Evolutionary conservation across 1,140 invertebrate species (phyloP).

Genomic region (Hirudo medicinalis): DNA sequence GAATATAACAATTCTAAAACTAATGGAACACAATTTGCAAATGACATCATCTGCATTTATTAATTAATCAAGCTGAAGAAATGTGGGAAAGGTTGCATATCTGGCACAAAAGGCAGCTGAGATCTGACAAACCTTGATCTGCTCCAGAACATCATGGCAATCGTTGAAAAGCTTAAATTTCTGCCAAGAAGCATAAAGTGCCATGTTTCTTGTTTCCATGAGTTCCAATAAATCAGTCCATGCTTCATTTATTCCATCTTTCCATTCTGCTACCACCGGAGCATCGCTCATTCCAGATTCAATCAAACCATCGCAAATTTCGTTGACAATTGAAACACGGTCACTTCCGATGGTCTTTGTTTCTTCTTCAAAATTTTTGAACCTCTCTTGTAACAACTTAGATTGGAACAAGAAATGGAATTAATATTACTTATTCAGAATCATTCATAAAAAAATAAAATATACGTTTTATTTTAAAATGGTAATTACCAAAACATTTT

Average conservation of each 20-base stretch:
- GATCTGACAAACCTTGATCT: constrained; percentile 34
- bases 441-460: background rate
- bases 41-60: no score
- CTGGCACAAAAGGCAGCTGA: no score
- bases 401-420: constrained; percentile 41
- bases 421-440: background rate
- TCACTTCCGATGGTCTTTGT: constrained; percentile 90
- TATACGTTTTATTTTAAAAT: background rate
- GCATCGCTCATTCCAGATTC: constrained; percentile 87
- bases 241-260: constrained; percentile 90
- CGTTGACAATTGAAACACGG: constrained; percentile 79
- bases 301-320: constrained; percentile 88
- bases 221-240: constrained; percentile 96
- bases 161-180: constrained; percentile 99
- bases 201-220: constrained; percentile 91
- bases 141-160: constrained; percentile 84
- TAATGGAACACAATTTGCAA: no score
- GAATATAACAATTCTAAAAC: background rate
- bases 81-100: no score
- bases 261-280: constrained; percentile 95
- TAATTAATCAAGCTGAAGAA: no score
- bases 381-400: constrained; percentile 65
- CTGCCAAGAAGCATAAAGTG: constrained; percentile 85
- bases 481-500: constrained; percentile 75
- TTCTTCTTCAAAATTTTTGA: constrained; percentile 91